A percentile compares a stretch with the other conserved stretches of the same genome.
Conservation (phyloP, 2,113 vertebrate species). For the Cephalopterus ornatus region DNA sequence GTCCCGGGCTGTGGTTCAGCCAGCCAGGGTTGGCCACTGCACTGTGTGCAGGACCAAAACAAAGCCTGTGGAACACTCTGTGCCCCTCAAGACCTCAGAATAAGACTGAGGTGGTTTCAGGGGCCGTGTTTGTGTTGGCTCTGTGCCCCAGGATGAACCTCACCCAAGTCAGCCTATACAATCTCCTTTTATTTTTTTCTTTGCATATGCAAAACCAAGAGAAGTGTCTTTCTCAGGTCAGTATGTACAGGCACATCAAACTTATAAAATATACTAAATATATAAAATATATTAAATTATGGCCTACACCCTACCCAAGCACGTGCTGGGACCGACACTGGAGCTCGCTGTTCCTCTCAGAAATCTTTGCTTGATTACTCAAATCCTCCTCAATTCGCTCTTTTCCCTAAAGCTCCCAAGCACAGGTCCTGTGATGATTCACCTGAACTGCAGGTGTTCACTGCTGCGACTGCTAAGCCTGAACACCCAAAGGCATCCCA, state of each 20-base stretch:
- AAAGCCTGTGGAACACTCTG: neutral
- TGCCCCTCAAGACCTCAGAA: neutral
- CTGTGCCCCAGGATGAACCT: neutral
- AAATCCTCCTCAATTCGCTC: neutral
- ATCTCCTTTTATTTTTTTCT: neutral
- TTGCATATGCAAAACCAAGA: neutral
- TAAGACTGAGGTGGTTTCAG: neutral
- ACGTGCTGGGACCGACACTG: neutral
- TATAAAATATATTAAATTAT: neutral
- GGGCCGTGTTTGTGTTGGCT: neutral
- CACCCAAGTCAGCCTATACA: neutral
- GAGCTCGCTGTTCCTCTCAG: neutral
- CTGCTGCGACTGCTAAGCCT: neutral
- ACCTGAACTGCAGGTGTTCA: neutral
- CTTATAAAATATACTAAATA: neutral
- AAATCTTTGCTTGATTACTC: neutral
- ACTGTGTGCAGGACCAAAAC: fast-evolving
- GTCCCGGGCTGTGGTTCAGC: neutral
- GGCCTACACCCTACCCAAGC: neutral
- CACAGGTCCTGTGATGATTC: neutral
- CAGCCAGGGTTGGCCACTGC: neutral
- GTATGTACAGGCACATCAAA: neutral
- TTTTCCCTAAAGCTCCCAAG: neutral
- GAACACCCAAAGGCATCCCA: neutral
- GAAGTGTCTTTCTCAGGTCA: neutral